A percentile compares a stretch with the other conserved stretches of the same genome.
These are phyloP conservation scores for Melanocharis versteri DNA, from an alignment of 2,113 vertebrate genomes.

Conservation along the genomic window DNA sequence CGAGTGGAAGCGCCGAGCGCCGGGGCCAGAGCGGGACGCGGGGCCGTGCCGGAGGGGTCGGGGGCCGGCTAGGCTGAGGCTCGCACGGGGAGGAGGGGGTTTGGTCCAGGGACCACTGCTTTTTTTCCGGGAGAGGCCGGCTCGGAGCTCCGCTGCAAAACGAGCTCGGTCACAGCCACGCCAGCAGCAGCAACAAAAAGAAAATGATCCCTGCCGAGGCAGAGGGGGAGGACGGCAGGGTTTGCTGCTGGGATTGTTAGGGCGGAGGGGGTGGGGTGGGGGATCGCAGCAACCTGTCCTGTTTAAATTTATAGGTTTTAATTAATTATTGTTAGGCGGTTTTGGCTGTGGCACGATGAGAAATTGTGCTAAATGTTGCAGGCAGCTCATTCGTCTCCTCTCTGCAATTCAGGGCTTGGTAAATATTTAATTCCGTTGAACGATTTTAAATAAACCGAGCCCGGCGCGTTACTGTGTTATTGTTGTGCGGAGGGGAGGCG, in stretches of 20 bases:
- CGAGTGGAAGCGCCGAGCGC: neutral
- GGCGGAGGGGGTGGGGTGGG: neutral
- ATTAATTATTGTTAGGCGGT: constrained; percentile 51
- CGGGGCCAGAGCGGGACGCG: neutral
- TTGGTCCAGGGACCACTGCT: neutral
- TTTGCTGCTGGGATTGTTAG: neutral
- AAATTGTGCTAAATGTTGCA: constrained; percentile 52
- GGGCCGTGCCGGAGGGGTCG: neutral
- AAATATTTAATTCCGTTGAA: constrained; percentile 66
- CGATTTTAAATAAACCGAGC: constrained; percentile 34
- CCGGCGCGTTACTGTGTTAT: neutral
- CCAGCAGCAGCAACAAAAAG: constrained; percentile 24
- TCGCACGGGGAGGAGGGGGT: neutral
- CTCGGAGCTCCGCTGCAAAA: neutral
- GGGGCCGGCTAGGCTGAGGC: neutral
- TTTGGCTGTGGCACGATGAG: constrained; percentile 6
- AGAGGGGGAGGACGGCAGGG: neutral
- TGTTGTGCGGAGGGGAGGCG: neutral
- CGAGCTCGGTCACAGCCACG: neutral
- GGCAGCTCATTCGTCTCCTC: constrained; percentile 13
- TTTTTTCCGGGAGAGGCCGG: neutral
- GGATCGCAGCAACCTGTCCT: constrained; percentile 14
- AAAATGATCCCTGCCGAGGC: neutral
- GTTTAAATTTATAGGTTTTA: constrained; percentile 69
- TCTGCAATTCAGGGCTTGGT: constrained; percentile 25